A percentile compares a stretch with the other conserved stretches of the same genome.
These are phyloP conservation scores for Lathronympha strigana DNA, from an alignment of 2,888 invertebrate species.

Conservation along the genomic window DNA sequence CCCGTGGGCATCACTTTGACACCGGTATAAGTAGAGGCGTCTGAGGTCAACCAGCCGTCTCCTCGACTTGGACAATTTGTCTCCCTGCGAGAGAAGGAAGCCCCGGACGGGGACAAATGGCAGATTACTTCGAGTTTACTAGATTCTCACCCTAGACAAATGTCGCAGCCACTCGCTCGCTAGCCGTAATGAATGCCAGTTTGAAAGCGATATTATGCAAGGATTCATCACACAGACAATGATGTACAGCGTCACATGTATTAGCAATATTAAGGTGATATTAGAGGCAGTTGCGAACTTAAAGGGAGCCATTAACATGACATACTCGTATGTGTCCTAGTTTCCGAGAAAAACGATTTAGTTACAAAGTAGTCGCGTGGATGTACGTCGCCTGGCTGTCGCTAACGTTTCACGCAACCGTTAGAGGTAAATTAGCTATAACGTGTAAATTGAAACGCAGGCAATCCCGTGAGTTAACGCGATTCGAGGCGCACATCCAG, in stretches of 20 bases:
- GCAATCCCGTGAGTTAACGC: conserved; percentile 55
- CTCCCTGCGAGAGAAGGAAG: conserved; percentile 58
- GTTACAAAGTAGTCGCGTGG: conserved; percentile 30
- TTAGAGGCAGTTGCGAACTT: conserved; percentile 34
- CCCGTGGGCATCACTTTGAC: conserved; percentile 34
- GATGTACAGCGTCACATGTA: conserved; percentile 55
- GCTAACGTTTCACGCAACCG: conserved; percentile 41
- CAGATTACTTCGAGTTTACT: conserved; percentile 70
- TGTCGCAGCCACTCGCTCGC: conserved; percentile 57
- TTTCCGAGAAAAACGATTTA: conserved; percentile 30
- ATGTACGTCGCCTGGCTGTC: conserved; percentile 6
- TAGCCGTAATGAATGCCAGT: conserved; percentile 61
- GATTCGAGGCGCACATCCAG: conserved; percentile 44
- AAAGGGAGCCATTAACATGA: conserved; percentile 39
- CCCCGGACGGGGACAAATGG: conserved; percentile 69
- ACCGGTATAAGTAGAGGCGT: conserved; percentile 40
- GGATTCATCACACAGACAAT: conserved; percentile 52
- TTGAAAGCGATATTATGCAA: conserved; percentile 64
- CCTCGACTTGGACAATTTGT: conserved; percentile 58
- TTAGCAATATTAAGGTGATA: conserved; percentile 43
- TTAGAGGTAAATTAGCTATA: conserved; percentile 67
- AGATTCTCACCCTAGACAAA: conserved; percentile 57
- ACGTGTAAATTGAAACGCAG: conserved; percentile 69
- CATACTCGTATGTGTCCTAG: conserved; percentile 30
- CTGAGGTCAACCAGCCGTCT: conserved; percentile 50